A percentile compares a stretch with the other conserved stretches of the same genome.
Evolutionary conservation across 2,797 vertebrate genomes (phyloP).

Genomic region (Onychomys torridus): DNA sequence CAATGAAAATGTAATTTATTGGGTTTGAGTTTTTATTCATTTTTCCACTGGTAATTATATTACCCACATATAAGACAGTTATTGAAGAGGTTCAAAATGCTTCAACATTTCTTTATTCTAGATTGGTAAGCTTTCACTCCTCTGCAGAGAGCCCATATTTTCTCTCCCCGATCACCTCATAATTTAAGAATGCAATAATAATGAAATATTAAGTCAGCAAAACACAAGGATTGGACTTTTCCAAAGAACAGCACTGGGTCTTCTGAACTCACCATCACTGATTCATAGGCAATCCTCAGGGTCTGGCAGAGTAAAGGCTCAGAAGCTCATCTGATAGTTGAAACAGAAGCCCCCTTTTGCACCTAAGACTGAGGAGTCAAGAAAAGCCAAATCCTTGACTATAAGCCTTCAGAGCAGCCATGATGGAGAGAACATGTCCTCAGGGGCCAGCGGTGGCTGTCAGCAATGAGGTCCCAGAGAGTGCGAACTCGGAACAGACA

Average conservation of each 20-base stretch:
- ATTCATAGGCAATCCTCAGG: neutral
- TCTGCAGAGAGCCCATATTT: conserved; percentile 56
- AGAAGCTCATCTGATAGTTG: neutral
- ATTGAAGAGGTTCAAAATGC: conserved; percentile 81
- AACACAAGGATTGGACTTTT: conserved; percentile 45
- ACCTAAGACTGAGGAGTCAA: neutral
- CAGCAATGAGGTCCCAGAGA: neutral
- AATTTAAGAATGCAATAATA: conserved; percentile 73
- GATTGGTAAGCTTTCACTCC: conserved; percentile 74
- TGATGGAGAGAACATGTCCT: neutral
- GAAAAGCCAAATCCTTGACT: neutral
- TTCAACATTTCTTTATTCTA: conserved; percentile 61
- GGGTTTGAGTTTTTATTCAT: conserved; percentile 79
- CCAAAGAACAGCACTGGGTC: conserved; percentile 16
- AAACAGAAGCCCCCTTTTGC: neutral
- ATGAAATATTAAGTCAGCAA: conserved; percentile 67
- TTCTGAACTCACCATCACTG: conserved; percentile 2
- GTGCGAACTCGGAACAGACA: neutral
- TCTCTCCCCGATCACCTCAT: conserved; percentile 64
- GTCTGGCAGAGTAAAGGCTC: neutral
- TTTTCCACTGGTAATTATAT: conserved; percentile 81
- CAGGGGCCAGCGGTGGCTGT: neutral
- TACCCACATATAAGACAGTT: conserved; percentile 77
- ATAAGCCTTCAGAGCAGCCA: neutral
- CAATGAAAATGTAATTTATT: conserved; percentile 83